Base-by-base conservation (phyloP, 2,797 vertebrate genomes). In the Fundulus diaphanus region DNA sequence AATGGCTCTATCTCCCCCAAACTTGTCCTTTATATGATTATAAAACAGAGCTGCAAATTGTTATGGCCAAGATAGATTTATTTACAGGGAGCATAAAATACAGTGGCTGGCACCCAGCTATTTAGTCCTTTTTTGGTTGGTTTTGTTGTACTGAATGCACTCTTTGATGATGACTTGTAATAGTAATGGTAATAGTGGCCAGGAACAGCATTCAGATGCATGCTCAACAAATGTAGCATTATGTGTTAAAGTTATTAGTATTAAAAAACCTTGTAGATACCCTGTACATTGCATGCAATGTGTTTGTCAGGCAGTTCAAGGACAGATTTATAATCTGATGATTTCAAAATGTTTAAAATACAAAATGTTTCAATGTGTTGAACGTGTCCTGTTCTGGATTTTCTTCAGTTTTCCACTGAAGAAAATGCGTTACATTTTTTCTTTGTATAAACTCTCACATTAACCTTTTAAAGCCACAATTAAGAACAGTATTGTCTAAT, bases 171-270 rank as follows among this genome's bases (percentile, higher is more conserved):
- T 94, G 94, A 95, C 94, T 93, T 95, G 22, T 40, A 42, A 42
- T n/a, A 15, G 5, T 2, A n/a, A 91, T 92, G 92, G 94, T 90
- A 93, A 94, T 93, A 93, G 94, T 92, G 92, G 93, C 90, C 91
- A 89, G 94, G 94, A 96, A 96, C 94, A 92, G 94, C 93, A 95
- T 94, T 94, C 92, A 92, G 92, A 93, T 90, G 90, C 79, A 68
- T 90, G 92, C 91, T 93, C 94, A 95, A 42, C 68, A 88, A 89
- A 88, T 87, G 70, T 87, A 77, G 68, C 85, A 85, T 91, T 88
- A 85, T 86, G 66, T 82, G 84, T 83, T 85, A 73, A 80, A 89
- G 87, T 69, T 76, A 73, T 74, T 80, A 63, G 70, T 87, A 85
- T 79, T 75, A 67, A 52, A 86, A n/a, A 67, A 81, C 76, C 59